Percentiles rank a stretch among this genome's conserved stretches.
phyloP scores from a whole-genome alignment of 2,888 invertebrate genomes.

The Holacanthella duospinosa region DNA sequence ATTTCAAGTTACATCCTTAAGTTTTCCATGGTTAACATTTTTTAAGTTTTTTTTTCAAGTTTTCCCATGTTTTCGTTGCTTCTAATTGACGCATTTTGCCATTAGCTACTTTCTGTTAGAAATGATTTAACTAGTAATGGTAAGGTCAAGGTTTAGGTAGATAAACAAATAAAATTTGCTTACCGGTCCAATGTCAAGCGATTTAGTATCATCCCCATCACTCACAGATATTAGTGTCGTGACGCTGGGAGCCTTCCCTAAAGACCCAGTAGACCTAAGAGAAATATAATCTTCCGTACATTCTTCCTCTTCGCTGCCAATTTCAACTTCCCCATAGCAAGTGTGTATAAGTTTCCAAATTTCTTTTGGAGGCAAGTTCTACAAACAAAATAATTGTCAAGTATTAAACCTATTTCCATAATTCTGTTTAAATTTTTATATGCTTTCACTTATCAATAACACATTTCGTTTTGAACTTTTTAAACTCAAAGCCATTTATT shows the following conservation, averaged over 20 bases:
- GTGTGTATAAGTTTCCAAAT: constrained; percentile 86
- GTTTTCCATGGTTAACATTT: not conserved
- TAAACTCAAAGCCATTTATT: too few relatives aligned
- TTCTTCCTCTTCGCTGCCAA: constrained; percentile 86
- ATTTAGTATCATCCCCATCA: constrained; percentile 15
- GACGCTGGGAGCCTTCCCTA: constrained; percentile 17
- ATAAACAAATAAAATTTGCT: not conserved
- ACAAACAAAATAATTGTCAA: constrained; percentile 23
- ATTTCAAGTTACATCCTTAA: too few relatives aligned
- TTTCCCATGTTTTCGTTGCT: too few relatives aligned
- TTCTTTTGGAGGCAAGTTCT: constrained; percentile 67
- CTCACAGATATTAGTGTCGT: constrained; percentile 11
- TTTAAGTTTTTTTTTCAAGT: not conserved
- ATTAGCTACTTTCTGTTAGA: too few relatives aligned
- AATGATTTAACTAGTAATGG: too few relatives aligned
- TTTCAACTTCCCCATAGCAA: constrained; percentile 85
- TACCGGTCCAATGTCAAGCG: constrained; percentile 8
- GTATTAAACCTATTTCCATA: too few relatives aligned
- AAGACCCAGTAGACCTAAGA: constrained; percentile 1
- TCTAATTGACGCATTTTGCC: too few relatives aligned
- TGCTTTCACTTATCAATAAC: too few relatives aligned
- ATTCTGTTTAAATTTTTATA: not conserved
- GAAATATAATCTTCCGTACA: constrained; percentile 18
- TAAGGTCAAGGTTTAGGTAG: too few relatives aligned
- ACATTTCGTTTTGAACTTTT: too few relatives aligned